Evolutionary conservation across 2,113 vertebrate genomes (phyloP).

Genomic region (Pseudorectes ferrugineus): DNA sequence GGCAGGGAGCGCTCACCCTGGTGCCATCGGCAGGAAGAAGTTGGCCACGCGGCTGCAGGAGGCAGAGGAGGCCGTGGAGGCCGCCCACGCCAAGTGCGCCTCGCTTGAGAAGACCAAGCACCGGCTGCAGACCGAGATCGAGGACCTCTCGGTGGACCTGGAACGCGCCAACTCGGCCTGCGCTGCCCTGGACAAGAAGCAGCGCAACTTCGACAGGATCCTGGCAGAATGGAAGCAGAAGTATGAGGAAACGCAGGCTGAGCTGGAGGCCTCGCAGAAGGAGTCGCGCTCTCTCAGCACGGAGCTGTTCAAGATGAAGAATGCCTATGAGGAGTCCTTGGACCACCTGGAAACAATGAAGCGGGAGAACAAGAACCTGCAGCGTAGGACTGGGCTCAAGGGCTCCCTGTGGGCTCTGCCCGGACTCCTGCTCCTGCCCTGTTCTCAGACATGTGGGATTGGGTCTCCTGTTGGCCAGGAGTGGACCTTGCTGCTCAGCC

Average conservation of each 20-base stretch:
- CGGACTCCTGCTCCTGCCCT: not conserved
- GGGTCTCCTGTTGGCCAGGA: not conserved
- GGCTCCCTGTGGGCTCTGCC: not conserved
- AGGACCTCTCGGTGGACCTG: constrained; percentile 88
- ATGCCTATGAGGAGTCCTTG: constrained; percentile 87
- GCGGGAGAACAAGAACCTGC: constrained; percentile 94
- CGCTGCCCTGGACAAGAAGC: constrained; percentile 87
- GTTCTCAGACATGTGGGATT: not conserved
- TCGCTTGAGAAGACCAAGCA: constrained; percentile 94
- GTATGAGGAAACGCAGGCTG: constrained; percentile 86
- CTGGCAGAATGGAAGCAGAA: constrained; percentile 88
- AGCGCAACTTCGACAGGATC: constrained; percentile 87
- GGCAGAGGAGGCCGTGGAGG: constrained; percentile 85
- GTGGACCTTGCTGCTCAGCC: not conserved
- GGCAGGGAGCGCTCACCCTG: not conserved
- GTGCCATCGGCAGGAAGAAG: constrained; percentile 78
- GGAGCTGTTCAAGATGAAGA: constrained; percentile 91
- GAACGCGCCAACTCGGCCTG: constrained; percentile 85
- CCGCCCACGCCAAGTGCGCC: constrained; percentile 85
- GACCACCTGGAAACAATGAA: constrained; percentile 88
- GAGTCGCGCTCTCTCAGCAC: constrained; percentile 88
- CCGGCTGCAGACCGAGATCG: constrained; percentile 88
- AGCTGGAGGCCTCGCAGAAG: constrained; percentile 87
- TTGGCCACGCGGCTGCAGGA: constrained; percentile 87
- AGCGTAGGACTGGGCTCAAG: constrained; percentile 71